phyloP scores from a whole-genome alignment of 2,113 vertebrate genomes.

The Corythornis cristatus region DNA sequence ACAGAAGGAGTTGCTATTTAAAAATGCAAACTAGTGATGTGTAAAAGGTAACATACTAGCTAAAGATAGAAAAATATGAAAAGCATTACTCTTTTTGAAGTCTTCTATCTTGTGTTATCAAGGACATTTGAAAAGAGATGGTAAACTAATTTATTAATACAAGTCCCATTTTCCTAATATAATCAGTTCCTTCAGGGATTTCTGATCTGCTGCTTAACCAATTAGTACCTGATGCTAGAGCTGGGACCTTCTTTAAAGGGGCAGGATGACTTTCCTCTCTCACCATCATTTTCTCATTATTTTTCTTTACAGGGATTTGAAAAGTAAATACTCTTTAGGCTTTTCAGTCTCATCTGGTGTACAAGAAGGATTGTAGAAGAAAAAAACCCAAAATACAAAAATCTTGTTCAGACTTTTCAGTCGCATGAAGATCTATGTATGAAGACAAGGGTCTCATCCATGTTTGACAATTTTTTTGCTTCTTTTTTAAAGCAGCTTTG shows the following conservation, averaged over 20 bases:
- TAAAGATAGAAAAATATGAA: background rate
- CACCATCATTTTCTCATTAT: background rate
- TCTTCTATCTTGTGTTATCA: background rate
- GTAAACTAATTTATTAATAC: slow-evolving; percentile 10
- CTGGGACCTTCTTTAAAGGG: background rate
- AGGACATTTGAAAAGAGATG: slow-evolving; percentile 3
- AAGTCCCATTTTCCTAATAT: slow-evolving; percentile 32
- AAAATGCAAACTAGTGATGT: background rate
- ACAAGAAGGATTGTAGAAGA: background rate
- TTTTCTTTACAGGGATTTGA: background rate
- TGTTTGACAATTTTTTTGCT: background rate
- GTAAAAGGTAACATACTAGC: background rate
- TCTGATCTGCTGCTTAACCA: background rate
- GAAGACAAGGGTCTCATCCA: background rate
- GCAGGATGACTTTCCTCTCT: background rate
- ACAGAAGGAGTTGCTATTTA: background rate
- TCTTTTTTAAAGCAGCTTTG: background rate
- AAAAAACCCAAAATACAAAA: background rate
- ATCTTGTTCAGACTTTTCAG: background rate
- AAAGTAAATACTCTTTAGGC: background rate
- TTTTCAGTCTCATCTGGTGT: background rate
- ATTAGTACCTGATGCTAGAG: background rate
- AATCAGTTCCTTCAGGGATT: slow-evolving; percentile 7
- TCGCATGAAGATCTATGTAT: background rate
- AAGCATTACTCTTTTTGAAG: background rate